These are phyloP conservation scores for Barnardius zonarius DNA, from an alignment of 2,113 vertebrate species.

Conservation along the genomic window DNA sequence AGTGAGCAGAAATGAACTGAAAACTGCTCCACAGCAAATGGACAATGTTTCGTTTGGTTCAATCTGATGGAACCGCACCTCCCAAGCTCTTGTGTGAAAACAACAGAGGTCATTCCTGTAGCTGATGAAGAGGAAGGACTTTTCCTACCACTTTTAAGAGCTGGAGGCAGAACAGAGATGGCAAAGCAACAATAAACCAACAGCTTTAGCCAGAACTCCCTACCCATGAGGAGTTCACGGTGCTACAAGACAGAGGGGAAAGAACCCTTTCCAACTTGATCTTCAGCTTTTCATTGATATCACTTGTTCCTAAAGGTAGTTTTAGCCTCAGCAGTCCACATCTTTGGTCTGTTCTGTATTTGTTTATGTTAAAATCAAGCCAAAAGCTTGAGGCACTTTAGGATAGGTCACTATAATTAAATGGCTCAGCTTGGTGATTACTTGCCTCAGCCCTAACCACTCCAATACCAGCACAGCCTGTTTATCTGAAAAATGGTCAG, in stretches of 20 bases:
- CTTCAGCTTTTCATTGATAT: neutral
- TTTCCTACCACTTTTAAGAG: neutral
- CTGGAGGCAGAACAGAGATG: neutral
- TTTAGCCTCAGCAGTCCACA: neutral
- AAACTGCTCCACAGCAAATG: neutral
- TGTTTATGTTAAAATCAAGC: neutral
- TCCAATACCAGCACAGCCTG: neutral
- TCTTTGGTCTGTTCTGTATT: neutral
- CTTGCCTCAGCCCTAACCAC: neutral
- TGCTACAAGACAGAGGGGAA: constrained; percentile 8
- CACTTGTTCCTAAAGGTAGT: neutral
- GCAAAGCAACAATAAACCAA: neutral
- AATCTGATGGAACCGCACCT: neutral
- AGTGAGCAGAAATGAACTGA: constrained; percentile 11
- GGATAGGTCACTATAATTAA: neutral
- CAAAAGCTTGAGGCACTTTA: neutral
- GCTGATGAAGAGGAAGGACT: neutral
- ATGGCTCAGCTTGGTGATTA: neutral
- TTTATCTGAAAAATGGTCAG: neutral
- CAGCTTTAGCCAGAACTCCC: neutral
- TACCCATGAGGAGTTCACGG: neutral
- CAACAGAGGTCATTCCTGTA: neutral
- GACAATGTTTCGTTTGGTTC: neutral
- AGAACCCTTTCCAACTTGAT: neutral
- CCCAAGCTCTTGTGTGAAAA: neutral